A percentile compares a stretch with the other conserved stretches of the same genome.
These are phyloP conservation scores for Steinernema hermaphroditum DNA, from an alignment of 2,888 invertebrate genomes.

Conservation along the genomic window DNA sequence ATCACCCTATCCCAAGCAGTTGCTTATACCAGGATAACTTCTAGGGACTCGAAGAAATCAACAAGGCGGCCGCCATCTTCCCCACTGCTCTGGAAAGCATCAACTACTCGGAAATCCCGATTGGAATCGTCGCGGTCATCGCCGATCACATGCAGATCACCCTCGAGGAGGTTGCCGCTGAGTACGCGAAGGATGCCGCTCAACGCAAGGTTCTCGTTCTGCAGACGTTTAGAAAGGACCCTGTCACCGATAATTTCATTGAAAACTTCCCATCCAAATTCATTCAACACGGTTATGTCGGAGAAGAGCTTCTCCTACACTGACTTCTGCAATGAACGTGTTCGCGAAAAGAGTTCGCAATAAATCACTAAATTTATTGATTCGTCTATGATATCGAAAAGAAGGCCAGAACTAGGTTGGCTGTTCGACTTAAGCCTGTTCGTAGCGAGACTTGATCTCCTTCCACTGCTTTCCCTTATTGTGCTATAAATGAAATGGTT, in stretches of 20 bases:
- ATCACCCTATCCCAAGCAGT: too few species aligned
- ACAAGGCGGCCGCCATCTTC: slow-evolving; percentile 34
- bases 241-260: slow-evolving; percentile 37
- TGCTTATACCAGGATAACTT: slow-evolving; percentile 21
- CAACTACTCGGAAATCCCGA: slow-evolving; percentile 39
- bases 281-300: slow-evolving; percentile 41
- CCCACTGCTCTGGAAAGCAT: slow-evolving; percentile 35
- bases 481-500: slow-evolving; percentile 47
- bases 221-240: slow-evolving; percentile 38
- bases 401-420: neutral
- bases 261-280: slow-evolving; percentile 40
- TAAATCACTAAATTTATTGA: slow-evolving; percentile 25
- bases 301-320: slow-evolving; percentile 37
- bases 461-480: slow-evolving; percentile 65
- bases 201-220: slow-evolving; percentile 39
- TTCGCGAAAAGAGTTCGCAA: neutral
- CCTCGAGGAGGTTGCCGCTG: slow-evolving; percentile 37
- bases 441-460: slow-evolving; percentile 53
- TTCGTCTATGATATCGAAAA: slow-evolving; percentile 1
- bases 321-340: neutral
- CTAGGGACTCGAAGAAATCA: slow-evolving; percentile 34
- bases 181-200: slow-evolving; percentile 39
- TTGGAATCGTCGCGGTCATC: slow-evolving; percentile 36
- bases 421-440: slow-evolving; percentile 16
- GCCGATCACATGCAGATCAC: slow-evolving; percentile 38